phyloP scores from a whole-genome alignment of 1,140 invertebrate genomes.

The Leptinotarsa texana region DNA sequence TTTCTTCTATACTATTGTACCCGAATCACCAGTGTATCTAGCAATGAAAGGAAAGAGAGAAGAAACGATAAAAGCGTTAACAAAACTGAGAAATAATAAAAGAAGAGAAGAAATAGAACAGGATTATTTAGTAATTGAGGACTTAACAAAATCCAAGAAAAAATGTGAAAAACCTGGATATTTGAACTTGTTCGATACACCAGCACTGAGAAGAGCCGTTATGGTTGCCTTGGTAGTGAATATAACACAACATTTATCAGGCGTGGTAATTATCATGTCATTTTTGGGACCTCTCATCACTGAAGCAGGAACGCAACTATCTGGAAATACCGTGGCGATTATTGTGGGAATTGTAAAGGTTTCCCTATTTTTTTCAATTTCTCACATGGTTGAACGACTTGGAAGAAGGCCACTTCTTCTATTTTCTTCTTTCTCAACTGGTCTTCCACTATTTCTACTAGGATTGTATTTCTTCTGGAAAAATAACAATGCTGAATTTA shows the following conservation, averaged over 20 bases:
- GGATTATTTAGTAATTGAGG: slow-evolving; percentile 62
- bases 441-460: slow-evolving; percentile 55
- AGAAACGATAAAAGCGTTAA: slow-evolving; percentile 66
- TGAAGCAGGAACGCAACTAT: background rate
- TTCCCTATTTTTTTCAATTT: slow-evolving; percentile 70
- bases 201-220: slow-evolving; percentile 66
- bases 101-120: slow-evolving; percentile 64
- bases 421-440: slow-evolving; percentile 69
- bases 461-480: slow-evolving; percentile 68
- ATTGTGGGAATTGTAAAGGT: slow-evolving; percentile 78
- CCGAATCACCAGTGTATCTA: slow-evolving; percentile 79
- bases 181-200: slow-evolving; percentile 62
- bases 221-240: slow-evolving; percentile 72
- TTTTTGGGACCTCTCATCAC: slow-evolving; percentile 9
- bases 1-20: slow-evolving; percentile 62
- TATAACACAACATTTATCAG: slow-evolving; percentile 76
- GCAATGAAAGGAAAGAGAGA: slow-evolving; percentile 62
- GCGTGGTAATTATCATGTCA: slow-evolving; percentile 57
- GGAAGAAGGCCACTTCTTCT: slow-evolving; percentile 75
- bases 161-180: slow-evolving; percentile 59
- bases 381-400: slow-evolving; percentile 60
- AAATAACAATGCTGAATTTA: slow-evolving; percentile 55
- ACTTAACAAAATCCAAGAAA: slow-evolving; percentile 59
- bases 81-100: slow-evolving; percentile 64
- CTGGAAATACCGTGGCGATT: slow-evolving; percentile 65